A percentile compares a stretch with the other conserved stretches of the same genome.
Conservation (phyloP, 2,113 vertebrate genomes). For the Speoplatyrhinus poulsoni region DNA sequence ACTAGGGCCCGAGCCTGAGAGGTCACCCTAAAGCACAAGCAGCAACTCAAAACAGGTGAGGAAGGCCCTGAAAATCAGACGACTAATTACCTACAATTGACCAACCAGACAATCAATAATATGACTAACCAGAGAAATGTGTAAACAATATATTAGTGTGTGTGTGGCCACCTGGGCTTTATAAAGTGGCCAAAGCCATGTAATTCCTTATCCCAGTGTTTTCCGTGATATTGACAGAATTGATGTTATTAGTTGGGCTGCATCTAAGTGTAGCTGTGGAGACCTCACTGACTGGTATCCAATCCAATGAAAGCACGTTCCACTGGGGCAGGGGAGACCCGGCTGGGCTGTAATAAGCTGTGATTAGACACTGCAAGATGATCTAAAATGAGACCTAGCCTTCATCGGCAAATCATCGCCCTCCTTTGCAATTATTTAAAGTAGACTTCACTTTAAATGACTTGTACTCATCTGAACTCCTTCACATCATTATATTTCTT, state of each 20-base stretch:
- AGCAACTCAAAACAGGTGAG: too few relatives aligned
- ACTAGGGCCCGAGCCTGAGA: too few relatives aligned
- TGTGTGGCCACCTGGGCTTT: background rate
- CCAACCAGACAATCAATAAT: background rate
- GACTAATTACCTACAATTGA: too few relatives aligned
- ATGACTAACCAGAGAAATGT: background rate
- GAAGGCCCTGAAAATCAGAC: too few relatives aligned
- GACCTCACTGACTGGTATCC: conserved; percentile 4
- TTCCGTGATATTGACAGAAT: conserved; percentile 34
- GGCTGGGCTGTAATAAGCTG: conserved; percentile 35
- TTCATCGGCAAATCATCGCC: conserved; percentile 13
- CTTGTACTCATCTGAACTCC: conserved; percentile 3
- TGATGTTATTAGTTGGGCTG: conserved; percentile 7
- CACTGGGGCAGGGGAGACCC: conserved; percentile 6
- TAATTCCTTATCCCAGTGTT: conserved; percentile 42
- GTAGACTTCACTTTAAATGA: conserved; percentile 1
- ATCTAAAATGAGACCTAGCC: conserved; percentile 22
- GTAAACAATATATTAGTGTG: background rate
- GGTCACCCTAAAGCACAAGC: too few relatives aligned
- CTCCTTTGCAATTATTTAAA: conserved; percentile 41
- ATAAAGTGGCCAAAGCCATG: conserved; percentile 8
- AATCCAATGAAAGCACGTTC: conserved; percentile 4
- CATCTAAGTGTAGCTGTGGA: conserved; percentile 2
- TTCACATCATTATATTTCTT: background rate
- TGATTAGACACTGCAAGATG: conserved; percentile 20